phyloP scores from a whole-genome alignment of 2,113 vertebrate species.

The Corythaixoides concolor region DNA sequence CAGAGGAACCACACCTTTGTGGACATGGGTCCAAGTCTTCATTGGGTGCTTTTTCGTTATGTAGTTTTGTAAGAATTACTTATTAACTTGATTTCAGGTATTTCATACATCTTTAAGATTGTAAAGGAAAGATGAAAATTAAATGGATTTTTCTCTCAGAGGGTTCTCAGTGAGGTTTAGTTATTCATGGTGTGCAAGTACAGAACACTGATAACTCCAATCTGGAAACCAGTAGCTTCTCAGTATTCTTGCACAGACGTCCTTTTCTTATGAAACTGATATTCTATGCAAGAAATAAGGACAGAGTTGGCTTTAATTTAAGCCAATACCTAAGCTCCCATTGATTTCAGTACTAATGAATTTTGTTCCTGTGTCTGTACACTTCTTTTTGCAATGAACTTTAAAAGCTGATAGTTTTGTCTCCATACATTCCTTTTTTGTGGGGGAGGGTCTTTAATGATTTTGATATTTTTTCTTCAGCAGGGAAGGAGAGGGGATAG shows the following conservation, averaged over 20 bases:
- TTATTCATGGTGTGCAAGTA: neutral
- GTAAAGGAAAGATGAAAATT: neutral
- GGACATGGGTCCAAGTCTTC: neutral
- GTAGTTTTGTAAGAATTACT: neutral
- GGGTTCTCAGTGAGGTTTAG: neutral
- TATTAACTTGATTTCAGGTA: neutral
- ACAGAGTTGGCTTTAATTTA: slow-evolving; percentile 8
- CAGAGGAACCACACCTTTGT: neutral
- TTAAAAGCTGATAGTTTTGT: slow-evolving; percentile 28
- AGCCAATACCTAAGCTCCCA: neutral
- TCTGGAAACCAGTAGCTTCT: neutral
- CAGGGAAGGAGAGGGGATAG: neutral
- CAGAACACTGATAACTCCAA: neutral
- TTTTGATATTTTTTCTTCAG: slow-evolving; percentile 32
- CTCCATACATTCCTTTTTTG: slow-evolving; percentile 2
- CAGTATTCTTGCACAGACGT: neutral
- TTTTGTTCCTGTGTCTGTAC: neutral
- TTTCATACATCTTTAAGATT: neutral
- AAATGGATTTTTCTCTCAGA: neutral
- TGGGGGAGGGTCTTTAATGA: slow-evolving; percentile 15
- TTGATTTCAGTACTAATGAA: neutral
- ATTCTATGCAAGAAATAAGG: neutral
- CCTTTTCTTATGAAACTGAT: slow-evolving; percentile 5
- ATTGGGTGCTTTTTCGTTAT: neutral
- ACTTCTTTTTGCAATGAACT: neutral